Percentiles rank a stretch among this genome's conserved stretches.
These are phyloP conservation scores for Philantomba maxwellii DNA, from an alignment of 2,113 vertebrate species.

Conservation along the genomic window DNA sequence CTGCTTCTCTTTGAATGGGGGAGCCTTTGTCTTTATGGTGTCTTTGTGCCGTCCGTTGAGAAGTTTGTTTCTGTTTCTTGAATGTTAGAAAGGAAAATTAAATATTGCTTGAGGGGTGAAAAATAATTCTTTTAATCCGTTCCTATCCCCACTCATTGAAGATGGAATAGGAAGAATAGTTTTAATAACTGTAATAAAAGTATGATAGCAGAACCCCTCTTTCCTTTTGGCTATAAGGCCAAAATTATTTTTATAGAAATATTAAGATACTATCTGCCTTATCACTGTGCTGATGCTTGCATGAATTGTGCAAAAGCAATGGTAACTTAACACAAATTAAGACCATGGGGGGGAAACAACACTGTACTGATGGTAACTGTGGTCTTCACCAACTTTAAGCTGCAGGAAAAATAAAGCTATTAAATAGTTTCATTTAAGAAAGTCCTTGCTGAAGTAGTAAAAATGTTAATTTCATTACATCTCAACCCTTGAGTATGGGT, in stretches of 20 bases:
- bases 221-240: neutral
- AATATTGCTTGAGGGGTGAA: neutral
- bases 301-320: neutral
- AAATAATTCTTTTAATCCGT: neutral
- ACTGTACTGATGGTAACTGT: neutral
- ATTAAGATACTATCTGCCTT: neutral
- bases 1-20: neutral
- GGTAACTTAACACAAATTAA: neutral
- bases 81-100: slow-evolving; percentile 3
- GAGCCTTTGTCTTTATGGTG: neutral
- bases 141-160: neutral
- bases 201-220: neutral
- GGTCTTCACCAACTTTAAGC: neutral
- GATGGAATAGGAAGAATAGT: neutral
- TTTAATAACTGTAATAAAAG: neutral
- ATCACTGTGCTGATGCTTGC: neutral
- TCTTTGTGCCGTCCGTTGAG: neutral
- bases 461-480: slow-evolving; percentile 18
- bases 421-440: slow-evolving; percentile 4
- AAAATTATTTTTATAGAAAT: neutral
- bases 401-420: neutral
- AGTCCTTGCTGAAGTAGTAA: neutral
- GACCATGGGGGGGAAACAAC: neutral
- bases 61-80: neutral
- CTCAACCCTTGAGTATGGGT: neutral